Evolutionary conservation across 1,140 invertebrate species (phyloP), one percentile per base, ranked within the genome.

Genomic region (Papilio machaon): DNA sequence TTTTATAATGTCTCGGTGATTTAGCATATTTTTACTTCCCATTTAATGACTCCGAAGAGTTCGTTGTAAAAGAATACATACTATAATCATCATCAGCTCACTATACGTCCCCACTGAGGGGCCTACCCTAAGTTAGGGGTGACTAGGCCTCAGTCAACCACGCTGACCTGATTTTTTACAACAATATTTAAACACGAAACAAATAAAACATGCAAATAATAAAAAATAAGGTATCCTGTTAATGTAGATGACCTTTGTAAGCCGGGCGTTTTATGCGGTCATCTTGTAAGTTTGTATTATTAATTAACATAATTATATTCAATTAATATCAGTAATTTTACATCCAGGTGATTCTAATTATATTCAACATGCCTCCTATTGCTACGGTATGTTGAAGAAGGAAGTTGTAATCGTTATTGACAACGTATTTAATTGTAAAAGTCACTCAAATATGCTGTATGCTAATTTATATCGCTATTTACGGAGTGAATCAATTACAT

Each of bases 271-370:
- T 52, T 76, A 30, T 54, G n/a, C 73, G 73, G 73, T 9, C 73
- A 75, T 52, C 43, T 75, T 30, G 49, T 2, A 35, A 78, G 76
- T 58, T 58, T 19, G 60, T 64, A 78, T 78, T 78, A 38, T n/a
- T 78, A 78, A 78, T 78, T 78, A 78, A 54, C 76, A 78, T 78
- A 78, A 78, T 77, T 77, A 54, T 64, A 78, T 78, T 78, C 76
- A 78, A 78, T 78, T 78, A 78, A 60, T 54, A 78, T 17, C 6
- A 43, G 76, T 38, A 78, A 43, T 60, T 64, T 78, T 78, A 78
- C 35, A 54, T 60, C 17, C 76, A 78, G 76, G 76, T 60, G 49
- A 35, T 8, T 58, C 35, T 60, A 78, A 60, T 78, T 77, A 58
- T 35, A 30, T 77, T 77, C 49, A 35, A 60, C 52, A 35, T 17